Percentiles rank a stretch among this genome's conserved stretches.
Evolutionary conservation across 2,113 vertebrate species (phyloP).

Genomic region (Dasyornis broadbenti): DNA sequence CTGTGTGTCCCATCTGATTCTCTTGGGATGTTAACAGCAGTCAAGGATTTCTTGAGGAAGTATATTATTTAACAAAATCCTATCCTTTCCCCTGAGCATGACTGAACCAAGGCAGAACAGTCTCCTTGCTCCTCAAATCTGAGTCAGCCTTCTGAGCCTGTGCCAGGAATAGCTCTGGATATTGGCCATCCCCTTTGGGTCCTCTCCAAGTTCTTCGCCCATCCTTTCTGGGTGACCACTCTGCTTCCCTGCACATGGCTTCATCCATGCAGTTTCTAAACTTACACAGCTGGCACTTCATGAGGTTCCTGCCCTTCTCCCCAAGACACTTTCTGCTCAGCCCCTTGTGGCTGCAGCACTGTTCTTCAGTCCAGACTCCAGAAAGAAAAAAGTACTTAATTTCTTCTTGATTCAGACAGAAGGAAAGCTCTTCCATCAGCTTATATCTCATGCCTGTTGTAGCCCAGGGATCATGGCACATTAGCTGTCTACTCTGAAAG

Average conservation of each 20-base stretch:
- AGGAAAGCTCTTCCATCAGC: background rate
- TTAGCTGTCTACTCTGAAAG: background rate
- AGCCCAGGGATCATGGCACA: background rate
- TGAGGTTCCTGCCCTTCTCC: background rate
- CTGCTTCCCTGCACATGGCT: background rate
- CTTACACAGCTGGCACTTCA: background rate
- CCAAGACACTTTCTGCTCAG: background rate
- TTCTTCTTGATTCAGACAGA: background rate
- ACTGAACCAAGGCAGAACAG: background rate
- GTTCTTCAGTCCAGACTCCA: background rate
- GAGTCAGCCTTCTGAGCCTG: background rate
- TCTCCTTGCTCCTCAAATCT: background rate
- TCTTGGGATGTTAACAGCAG: background rate
- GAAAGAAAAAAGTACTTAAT: background rate
- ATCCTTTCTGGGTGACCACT: background rate
- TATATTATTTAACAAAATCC: background rate
- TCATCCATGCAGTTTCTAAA: background rate
- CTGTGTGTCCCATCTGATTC: background rate
- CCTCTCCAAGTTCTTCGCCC: background rate
- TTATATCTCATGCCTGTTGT: background rate
- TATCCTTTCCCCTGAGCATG: background rate
- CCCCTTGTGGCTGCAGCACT: background rate
- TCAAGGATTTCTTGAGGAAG: background rate
- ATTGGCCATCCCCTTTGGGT: rapidly evolving
- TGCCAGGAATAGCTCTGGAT: background rate